Percentiles rank a stretch among this genome's conserved stretches.
Conservation (phyloP, 1,140 invertebrate genomes). For the Helicoverpa armigera region DNA sequence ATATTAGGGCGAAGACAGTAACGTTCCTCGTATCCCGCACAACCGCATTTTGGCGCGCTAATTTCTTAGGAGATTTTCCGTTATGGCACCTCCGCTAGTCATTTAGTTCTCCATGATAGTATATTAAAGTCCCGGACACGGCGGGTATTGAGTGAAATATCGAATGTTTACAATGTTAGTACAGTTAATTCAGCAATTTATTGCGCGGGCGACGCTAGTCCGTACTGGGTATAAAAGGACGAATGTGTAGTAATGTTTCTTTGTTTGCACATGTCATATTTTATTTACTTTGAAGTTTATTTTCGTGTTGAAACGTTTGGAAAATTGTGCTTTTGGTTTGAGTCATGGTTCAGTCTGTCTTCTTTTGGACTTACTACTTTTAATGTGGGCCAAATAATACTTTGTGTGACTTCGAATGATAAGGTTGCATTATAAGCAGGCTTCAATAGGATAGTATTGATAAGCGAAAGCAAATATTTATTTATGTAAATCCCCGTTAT, state of each 20-base stretch:
- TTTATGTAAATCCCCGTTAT: neutral
- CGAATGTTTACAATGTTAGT: slow-evolving; percentile 36
- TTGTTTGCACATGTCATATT: slow-evolving; percentile 30
- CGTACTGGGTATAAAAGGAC: neutral
- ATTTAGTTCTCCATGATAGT: no score
- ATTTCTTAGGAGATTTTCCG: no score
- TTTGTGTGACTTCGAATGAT: neutral
- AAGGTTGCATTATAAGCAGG: no score
- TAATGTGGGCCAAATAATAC: neutral
- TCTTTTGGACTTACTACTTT: neutral
- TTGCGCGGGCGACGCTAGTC: slow-evolving; percentile 3
- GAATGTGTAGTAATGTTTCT: neutral
- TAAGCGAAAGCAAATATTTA: neutral
- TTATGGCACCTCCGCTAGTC: no score
- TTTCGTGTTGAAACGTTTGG: neutral
- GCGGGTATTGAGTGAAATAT: slow-evolving; percentile 31
- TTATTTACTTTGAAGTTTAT: slow-evolving; percentile 2
- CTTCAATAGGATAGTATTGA: no score
- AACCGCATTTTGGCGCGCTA: no score
- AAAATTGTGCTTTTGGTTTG: neutral
- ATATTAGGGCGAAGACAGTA: no score
- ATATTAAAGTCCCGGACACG: slow-evolving; percentile 7
- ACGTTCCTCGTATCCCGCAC: no score
- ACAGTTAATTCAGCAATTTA: slow-evolving; percentile 36
- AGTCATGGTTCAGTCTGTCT: neutral